Evolutionary conservation across 2,113 vertebrate species (phyloP).

Genomic region (Corvus hawaiiensis): DNA sequence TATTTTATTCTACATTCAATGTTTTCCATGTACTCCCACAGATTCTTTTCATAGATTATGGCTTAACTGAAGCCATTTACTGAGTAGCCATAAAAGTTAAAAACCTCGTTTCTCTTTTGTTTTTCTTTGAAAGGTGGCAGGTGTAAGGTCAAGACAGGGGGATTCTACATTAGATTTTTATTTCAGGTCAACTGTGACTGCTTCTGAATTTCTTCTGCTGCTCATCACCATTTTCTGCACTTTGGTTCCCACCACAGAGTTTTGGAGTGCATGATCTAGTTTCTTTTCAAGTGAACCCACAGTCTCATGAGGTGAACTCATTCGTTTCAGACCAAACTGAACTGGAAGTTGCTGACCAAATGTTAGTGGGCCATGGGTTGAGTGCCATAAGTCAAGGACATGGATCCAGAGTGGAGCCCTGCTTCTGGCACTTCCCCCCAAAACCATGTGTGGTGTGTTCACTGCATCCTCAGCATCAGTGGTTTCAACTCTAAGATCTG

Average conservation of each 20-base stretch:
- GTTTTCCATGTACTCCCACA: not conserved
- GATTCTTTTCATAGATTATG: not conserved
- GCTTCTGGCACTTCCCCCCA: not conserved
- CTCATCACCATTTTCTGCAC: not conserved
- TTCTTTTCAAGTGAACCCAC: not conserved
- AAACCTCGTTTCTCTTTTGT: not conserved
- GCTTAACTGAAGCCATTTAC: not conserved
- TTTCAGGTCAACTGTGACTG: not conserved
- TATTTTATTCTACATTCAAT: not conserved
- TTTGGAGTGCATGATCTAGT: not conserved
- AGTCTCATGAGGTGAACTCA: not conserved
- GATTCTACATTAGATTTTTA: not conserved
- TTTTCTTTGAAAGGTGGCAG: not conserved
- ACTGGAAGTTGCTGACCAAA: not conserved
- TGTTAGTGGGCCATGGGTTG: not conserved
- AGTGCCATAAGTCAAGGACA: fast-evolving
- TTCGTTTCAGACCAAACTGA: not conserved
- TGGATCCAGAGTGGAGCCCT: not conserved
- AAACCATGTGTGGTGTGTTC: not conserved
- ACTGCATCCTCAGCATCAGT: not conserved
- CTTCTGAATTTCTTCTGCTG: not conserved
- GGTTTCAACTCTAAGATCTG: not conserved
- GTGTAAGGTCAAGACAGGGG: not conserved
- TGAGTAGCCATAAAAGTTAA: not conserved
- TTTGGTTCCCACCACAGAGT: not conserved